Base-by-base conservation (phyloP, 1,140 invertebrate genomes). In the Bombyx mandarina region DNA sequence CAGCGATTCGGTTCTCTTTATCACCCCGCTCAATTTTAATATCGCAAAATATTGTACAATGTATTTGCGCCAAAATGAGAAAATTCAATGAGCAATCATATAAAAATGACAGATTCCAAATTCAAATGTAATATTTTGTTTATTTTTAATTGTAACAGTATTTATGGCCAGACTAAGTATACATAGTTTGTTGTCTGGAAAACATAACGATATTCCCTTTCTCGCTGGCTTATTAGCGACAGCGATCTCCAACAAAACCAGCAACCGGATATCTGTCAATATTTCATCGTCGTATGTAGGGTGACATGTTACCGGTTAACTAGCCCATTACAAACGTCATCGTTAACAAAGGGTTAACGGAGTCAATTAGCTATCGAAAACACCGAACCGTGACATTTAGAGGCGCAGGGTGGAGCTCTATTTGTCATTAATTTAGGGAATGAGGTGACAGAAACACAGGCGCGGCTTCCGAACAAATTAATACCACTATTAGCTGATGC, bases 391-490 rank as follows among this genome's bases (percentile, higher is more conserved):
- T 69, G 69, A 77, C 77, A 77, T 78, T 77, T 79, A 78, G 78
- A 77, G 58, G 58, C 68, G 61, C 67, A 66, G 75, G 78, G 71
- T 67, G 74, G 75, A 69, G 66, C 74, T 66, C 63, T 79, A 77
- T 84, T 84, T 81, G 81, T 81, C 79, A 81, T 82, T 82, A 82
- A 82, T 81, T 84, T 81, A 66, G 76, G 73, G 69, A 76, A 77
- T 75, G 69, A 82, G 73, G 79, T 80, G 80, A 84, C 81, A 79
- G 70, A 63, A 78, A 77, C 77, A 79, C 62, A 66, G 81, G 78
- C 69, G 79, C 73, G 78, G 81, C 62, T 65, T 60, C 63, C 68
- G 67, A 66, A 69, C 73, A 76, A 81, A 82, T 84, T 82, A 81
- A 77, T 73, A 72, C 26, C 53, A 54, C 43, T 44, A 54, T 54